Base-by-base conservation (phyloP, 1,140 invertebrate genomes). In the Drosophila mojavensis region DNA sequence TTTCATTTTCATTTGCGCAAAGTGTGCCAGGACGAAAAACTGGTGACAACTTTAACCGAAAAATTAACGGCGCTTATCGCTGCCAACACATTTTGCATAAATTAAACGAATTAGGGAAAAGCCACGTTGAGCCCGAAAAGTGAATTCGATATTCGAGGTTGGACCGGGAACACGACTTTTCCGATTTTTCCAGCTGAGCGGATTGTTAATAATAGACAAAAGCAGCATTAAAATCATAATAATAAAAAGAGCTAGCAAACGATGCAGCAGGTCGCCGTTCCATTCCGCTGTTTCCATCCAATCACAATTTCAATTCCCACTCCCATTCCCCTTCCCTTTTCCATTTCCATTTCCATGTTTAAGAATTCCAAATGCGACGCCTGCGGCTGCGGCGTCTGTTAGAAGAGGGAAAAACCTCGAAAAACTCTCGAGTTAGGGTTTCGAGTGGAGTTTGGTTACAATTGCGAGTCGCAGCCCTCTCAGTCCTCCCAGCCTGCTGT, bases 1-100 rank as follows among this genome's bases (percentile, higher is more conserved):
- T 43, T 59, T 53, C 26, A 30, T 51, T 47, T 47, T 17, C 24
- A 53, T 71, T 71, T 67, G 56, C 64, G 61, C 60, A 68, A 68
- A 26, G 24, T 36, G n/a, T n/a, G 60, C 17, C 15, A 45, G 43
- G n/a, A 45, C 62, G 69, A 56, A 61, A 61, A 66, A 79, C 65
- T 81, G 85, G 66, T 65, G 69, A 75, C 78, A 85, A 71, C 43
- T 85, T 85, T 78, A 58, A 81, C 63, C 73, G 36, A 39, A 11
- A 84, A 85, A 81, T 81, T 82, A 77, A 68, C 73, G 73, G 41
- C 73, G 67, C 66, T 83, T 83, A 80, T 84, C 81, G 73, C 59
- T 33, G 59, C 78, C 56, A 83, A 76, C 74, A 76, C 74, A 85
- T 85, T 84, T 86, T 84, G 82, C 81, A 81, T 84, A 84, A 84